phyloP scores from a whole-genome alignment of 2,797 vertebrate genomes.

The Lemur catta region DNA sequence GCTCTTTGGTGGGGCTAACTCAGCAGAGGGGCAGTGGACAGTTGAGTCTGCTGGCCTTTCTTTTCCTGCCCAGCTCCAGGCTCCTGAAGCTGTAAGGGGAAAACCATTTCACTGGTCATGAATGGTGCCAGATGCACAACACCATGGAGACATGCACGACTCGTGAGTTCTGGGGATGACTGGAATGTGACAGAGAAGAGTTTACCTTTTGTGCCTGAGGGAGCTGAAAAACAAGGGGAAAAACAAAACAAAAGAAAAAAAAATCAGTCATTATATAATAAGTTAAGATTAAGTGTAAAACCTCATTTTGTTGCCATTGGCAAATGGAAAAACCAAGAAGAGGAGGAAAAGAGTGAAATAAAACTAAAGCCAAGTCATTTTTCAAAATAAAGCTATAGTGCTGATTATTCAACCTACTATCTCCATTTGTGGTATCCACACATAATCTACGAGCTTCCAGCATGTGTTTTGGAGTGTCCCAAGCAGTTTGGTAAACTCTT shows the following conservation, averaged over 20 bases:
- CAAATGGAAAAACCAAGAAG: slow-evolving; percentile 55
- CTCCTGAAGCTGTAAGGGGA: slow-evolving; percentile 1
- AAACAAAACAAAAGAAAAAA: slow-evolving; percentile 80
- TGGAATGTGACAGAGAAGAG: slow-evolving; percentile 80
- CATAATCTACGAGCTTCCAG: neutral
- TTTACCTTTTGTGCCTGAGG: slow-evolving; percentile 98
- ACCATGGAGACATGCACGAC: slow-evolving; percentile 78
- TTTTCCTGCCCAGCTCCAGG: neutral
- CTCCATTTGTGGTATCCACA: slow-evolving; percentile 6
- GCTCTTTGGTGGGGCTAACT: slow-evolving; percentile 19
- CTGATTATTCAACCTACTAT: slow-evolving; percentile 24
- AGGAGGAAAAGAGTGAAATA: slow-evolving; percentile 17
- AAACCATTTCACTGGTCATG: slow-evolving; percentile 83
- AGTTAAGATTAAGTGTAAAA: slow-evolving; percentile 68
- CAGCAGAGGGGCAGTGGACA: neutral
- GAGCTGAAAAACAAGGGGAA: slow-evolving; percentile 89
- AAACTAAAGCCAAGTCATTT: slow-evolving; percentile 42
- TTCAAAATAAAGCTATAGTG: slow-evolving; percentile 31
- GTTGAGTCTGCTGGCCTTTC: neutral
- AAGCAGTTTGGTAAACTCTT: neutral
- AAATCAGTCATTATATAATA: slow-evolving; percentile 80
- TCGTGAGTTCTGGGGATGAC: slow-evolving; percentile 79
- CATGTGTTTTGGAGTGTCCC: slow-evolving; percentile 38
- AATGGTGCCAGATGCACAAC: slow-evolving; percentile 71
- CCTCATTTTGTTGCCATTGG: slow-evolving; percentile 51